A percentile compares a stretch with the other conserved stretches of the same genome.
phyloP scores from a whole-genome alignment of 1,140 invertebrate species.

The Euwallacea fornicatus region DNA sequence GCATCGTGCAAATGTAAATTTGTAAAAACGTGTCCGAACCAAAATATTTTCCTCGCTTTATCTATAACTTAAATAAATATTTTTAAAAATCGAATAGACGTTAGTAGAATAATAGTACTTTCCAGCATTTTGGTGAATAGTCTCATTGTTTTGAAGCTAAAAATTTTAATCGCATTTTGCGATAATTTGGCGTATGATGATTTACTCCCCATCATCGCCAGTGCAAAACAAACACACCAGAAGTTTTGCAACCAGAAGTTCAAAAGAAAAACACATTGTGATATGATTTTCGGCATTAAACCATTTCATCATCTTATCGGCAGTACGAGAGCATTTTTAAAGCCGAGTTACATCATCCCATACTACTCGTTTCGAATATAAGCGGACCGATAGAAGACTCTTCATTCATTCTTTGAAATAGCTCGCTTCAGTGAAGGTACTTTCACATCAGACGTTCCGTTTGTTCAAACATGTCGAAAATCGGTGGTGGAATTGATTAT shows the following conservation, averaged over 20 bases:
- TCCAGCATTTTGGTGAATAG: too few species aligned
- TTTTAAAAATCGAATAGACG: too few species aligned
- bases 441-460: not conserved
- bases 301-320: constrained; percentile 32
- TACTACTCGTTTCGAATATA: constrained; percentile 8
- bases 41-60: too few species aligned
- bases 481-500: constrained; percentile 44
- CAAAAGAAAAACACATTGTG: constrained; percentile 12
- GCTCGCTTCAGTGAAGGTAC: not conserved
- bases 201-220: too few species aligned
- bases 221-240: too few species aligned
- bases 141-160: too few species aligned
- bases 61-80: too few species aligned
- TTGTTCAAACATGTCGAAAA: constrained; percentile 16
- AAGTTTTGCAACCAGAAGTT: constrained; percentile 19
- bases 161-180: too few species aligned
- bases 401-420: constrained; percentile 20
- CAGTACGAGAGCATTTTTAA: not conserved
- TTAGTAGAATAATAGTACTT: too few species aligned
- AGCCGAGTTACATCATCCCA: constrained; percentile 21
- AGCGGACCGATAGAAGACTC: not conserved
- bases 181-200: too few species aligned
- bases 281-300: constrained; percentile 17
- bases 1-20: too few species aligned
- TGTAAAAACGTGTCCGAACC: too few species aligned